These are phyloP conservation scores for Chouioia cunea DNA, from an alignment of 2,888 invertebrate genomes.

Conservation along the genomic window DNA sequence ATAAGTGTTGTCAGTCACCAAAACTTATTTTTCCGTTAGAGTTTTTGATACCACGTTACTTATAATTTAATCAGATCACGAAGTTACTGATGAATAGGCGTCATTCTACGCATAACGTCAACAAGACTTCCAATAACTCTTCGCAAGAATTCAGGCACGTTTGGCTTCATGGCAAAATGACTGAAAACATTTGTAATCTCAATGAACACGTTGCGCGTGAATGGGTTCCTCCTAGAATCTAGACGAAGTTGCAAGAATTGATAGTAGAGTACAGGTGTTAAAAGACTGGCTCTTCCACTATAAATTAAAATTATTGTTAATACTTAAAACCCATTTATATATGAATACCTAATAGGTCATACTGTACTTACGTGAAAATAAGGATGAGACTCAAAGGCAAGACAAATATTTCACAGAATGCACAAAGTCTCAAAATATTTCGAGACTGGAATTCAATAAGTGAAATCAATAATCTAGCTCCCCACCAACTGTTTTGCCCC, in stretches of 20 bases:
- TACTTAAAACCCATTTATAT: conserved; percentile 8
- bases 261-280: conserved; percentile 97
- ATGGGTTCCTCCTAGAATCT: conserved; percentile 94
- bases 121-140: conserved; percentile 75
- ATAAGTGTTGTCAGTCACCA: conserved; percentile 29
- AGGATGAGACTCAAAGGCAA: conserved; percentile 86
- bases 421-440: conserved; percentile 90
- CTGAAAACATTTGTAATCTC: conserved; percentile 85
- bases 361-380: conserved; percentile 84
- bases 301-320: conserved; percentile 52
- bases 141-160: conserved; percentile 77
- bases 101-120: conserved; percentile 80
- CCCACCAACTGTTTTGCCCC: conserved; percentile 94
- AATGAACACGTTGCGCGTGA: conserved; percentile 92
- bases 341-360: conserved; percentile 22
- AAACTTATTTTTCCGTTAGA: conserved; percentile 19
- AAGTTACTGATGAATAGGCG: conserved; percentile 70
- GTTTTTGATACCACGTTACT: conserved; percentile 23
- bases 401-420: conserved; percentile 93
- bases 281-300: conserved; percentile 90
- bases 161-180: conserved; percentile 76
- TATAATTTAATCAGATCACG: conserved; percentile 26
- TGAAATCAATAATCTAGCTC: conserved; percentile 86
- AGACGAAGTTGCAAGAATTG: conserved; percentile 95
- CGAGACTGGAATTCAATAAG: conserved; percentile 91